Conservation (phyloP, 1,140 invertebrate species). For the Sinonovacula constricta region DNA sequence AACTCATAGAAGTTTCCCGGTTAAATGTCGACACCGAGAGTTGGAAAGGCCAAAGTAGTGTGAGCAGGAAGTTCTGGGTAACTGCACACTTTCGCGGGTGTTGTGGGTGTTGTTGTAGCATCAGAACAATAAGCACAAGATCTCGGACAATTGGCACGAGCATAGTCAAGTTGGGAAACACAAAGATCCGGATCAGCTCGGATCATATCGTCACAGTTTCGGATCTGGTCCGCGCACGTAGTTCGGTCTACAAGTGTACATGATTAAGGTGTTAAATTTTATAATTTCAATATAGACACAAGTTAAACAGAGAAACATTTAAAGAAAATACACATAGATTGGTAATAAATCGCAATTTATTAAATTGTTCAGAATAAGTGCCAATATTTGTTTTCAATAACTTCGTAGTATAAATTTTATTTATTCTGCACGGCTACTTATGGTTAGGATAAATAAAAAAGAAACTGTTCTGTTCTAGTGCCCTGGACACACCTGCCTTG, state of each 20-base stretch:
- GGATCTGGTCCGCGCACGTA: constrained; percentile 15
- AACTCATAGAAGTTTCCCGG: constrained; percentile 17
- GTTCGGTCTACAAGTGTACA: constrained; percentile 25
- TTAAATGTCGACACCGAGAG: neutral
- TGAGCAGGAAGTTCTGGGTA: neutral
- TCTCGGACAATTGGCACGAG: constrained; percentile 13
- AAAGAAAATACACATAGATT: too few relatives aligned
- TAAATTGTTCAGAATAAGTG: too few relatives aligned
- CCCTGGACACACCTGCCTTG: too few relatives aligned
- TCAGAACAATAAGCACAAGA: constrained; percentile 12
- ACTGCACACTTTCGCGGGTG: neutral
- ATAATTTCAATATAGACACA: too few relatives aligned
- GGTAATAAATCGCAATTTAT: too few relatives aligned
- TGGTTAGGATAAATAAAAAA: too few relatives aligned
- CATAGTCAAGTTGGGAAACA: constrained; percentile 13
- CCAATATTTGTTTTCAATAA: too few relatives aligned
- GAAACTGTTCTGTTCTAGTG: too few relatives aligned
- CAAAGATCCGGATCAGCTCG: constrained; percentile 12
- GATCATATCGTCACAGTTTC: constrained; percentile 18
- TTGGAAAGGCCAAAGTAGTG: neutral
- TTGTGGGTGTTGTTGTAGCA: neutral
- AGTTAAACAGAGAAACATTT: too few relatives aligned
- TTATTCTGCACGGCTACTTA: too few relatives aligned
- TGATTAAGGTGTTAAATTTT: too few relatives aligned
- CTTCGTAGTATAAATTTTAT: too few relatives aligned